Base-by-base conservation (phyloP, 2,888 invertebrate genomes). In the Synergus laeviventris region DNA sequence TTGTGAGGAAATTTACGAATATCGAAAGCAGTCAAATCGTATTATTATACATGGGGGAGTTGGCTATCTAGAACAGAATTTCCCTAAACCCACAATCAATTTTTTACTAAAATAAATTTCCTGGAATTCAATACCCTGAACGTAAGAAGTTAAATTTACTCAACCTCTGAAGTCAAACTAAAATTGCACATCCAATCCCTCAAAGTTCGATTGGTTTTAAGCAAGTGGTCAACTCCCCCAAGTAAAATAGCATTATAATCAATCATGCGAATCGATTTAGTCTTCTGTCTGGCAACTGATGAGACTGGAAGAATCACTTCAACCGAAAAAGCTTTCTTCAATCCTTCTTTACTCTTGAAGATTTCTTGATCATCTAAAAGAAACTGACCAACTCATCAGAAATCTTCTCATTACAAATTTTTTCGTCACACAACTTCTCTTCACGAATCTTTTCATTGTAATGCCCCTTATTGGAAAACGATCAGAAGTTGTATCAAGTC, bases 241-340 rank as follows among this genome's bases (percentile, higher is more conserved):
- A 38, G n/a, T 18, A 18, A 18, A 62, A 62, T 62, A 66, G 18
- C 42, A 39, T 39, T 64, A 39, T 39, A 64, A 64, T 64, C 64
- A 64, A 64, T 64, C 64, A 64, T 64, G 9, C 8, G 18, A 64
- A 64, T 64, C 39, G 64, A 62, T 62, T 38, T 38, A 38, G 39
- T 18, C 18, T 39, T 16, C 42, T 16, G 42, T 14, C 62, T 61
- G 21, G 21, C 39, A 14, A 64, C 42, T 64, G 21, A 11, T 39
- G 21, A 21, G 5, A 12, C 39, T n/a, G n/a, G 21, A 64, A 18
- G 21, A 64, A 42, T 64, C 38, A 61, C 36, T 64, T 64, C 12
- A 12, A 5, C 2, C 38, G 0, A 18, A 18, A 38, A 64, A 39
- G 21, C 14, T 64, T 64, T 18, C 64, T 64, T 21, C 21, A n/a